A percentile compares a stretch with the other conserved stretches of the same genome.
phyloP scores from a whole-genome alignment of 1,140 invertebrate genomes.

The Drosophila parabipectinata region DNA sequence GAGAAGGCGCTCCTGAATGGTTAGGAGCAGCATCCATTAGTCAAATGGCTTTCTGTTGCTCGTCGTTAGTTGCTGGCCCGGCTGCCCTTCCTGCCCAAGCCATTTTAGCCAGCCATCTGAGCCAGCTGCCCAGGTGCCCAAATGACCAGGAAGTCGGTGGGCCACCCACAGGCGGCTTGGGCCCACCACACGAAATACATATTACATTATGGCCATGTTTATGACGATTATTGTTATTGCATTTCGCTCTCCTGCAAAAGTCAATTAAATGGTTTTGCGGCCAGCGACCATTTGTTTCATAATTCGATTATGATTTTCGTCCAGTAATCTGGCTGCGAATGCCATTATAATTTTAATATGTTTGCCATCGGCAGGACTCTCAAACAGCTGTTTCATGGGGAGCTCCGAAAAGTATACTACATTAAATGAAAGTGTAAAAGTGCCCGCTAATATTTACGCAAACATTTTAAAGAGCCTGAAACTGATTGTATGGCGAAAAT shows the following conservation, averaged over 20 bases:
- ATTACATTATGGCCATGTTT: slow-evolving; percentile 65
- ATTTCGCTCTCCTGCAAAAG: slow-evolving; percentile 63
- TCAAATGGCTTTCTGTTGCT: slow-evolving; percentile 72
- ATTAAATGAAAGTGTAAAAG: slow-evolving; percentile 24
- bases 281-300: slow-evolving; percentile 47
- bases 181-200: slow-evolving; percentile 39
- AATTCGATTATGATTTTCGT: slow-evolving; percentile 67
- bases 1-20: not conserved
- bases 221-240: slow-evolving; percentile 78
- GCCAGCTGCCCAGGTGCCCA: slow-evolving; percentile 32
- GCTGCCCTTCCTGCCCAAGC: too few relatives aligned
- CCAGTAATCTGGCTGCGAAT: slow-evolving; percentile 33
- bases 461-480: not conserved
- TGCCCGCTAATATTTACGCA: slow-evolving; percentile 1
- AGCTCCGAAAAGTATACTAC: slow-evolving; percentile 40
- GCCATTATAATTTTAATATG: slow-evolving; percentile 52
- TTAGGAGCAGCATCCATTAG: slow-evolving; percentile 66
- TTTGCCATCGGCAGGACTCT: slow-evolving; percentile 22
- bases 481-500: too few relatives aligned
- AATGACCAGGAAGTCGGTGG: slow-evolving; percentile 39
- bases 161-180: not conserved
- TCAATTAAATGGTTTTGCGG: slow-evolving; percentile 73
- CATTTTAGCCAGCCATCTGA: slow-evolving; percentile 30
- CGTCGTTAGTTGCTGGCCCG: slow-evolving; percentile 42
- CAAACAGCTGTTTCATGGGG: slow-evolving; percentile 33